Conservation (phyloP, 2,113 vertebrate species). For the Chiloscyllium plagiosum region DNA sequence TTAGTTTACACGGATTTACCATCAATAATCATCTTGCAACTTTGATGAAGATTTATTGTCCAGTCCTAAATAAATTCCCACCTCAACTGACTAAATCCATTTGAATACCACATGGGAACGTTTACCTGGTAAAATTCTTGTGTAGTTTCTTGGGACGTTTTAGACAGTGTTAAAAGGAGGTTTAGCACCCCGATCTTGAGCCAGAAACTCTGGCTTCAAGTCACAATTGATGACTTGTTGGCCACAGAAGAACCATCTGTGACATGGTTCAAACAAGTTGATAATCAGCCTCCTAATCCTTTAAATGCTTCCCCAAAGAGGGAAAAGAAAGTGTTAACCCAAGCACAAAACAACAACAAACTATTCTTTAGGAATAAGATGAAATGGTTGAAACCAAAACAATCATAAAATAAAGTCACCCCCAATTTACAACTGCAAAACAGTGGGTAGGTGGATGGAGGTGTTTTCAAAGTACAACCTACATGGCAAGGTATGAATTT, state of each 20-base stretch:
- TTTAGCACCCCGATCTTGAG: background rate
- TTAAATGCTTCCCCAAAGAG: no score
- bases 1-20: background rate
- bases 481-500: background rate
- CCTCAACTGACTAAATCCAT: no score
- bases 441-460: no score
- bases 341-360: background rate
- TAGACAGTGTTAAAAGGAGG: background rate
- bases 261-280: no score
- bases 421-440: background rate
- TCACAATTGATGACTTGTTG: background rate
- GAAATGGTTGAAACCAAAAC: background rate
- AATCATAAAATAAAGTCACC: background rate
- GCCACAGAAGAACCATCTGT: background rate
- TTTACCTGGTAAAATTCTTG: background rate
- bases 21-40: background rate
- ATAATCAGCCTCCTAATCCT: no score
- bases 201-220: no score
- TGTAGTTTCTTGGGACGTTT: background rate
- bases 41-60: background rate
- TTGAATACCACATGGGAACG: background rate
- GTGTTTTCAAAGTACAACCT: background rate
- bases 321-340: no score
- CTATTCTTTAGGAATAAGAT: background rate
- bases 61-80: no score